These are phyloP conservation scores for Sipha flava DNA, from an alignment of 1,140 invertebrate genomes.

Conservation along the genomic window DNA sequence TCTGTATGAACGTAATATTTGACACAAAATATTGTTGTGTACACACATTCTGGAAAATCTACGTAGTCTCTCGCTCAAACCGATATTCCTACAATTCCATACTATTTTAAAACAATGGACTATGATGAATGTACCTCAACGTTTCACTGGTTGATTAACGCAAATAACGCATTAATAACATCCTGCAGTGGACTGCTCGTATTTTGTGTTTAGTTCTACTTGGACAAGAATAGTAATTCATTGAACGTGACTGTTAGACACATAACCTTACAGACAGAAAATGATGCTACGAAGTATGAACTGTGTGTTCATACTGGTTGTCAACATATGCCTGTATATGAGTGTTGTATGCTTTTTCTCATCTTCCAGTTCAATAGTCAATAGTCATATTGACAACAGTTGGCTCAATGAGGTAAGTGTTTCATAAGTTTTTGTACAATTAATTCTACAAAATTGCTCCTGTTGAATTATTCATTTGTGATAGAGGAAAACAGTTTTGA, in stretches of 20 bases:
- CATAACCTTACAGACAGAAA: background rate
- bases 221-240: too few species aligned
- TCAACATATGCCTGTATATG: conserved; percentile 5
- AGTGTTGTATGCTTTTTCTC: conserved; percentile 6
- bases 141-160: background rate
- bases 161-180: too few species aligned
- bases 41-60: background rate
- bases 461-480: too few species aligned
- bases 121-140: too few species aligned
- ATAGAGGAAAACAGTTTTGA: too few species aligned
- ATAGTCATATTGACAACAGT: background rate
- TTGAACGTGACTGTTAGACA: too few species aligned
- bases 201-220: background rate
- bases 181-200: background rate
- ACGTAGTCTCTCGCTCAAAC: too few species aligned
- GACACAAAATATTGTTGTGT: background rate
- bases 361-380: background rate
- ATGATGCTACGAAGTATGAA: background rate
- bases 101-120: background rate
- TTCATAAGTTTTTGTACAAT: background rate
- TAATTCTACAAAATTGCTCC: background rate
- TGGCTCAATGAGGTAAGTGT: conserved; percentile 19
- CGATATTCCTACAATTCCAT: background rate
- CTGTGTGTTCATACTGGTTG: background rate
- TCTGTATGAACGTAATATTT: too few species aligned